Evolutionary conservation across 2,797 vertebrate genomes (phyloP), one percentile per base, ranked within the genome.

Genomic region (Acanthurus leucopareius): DNA sequence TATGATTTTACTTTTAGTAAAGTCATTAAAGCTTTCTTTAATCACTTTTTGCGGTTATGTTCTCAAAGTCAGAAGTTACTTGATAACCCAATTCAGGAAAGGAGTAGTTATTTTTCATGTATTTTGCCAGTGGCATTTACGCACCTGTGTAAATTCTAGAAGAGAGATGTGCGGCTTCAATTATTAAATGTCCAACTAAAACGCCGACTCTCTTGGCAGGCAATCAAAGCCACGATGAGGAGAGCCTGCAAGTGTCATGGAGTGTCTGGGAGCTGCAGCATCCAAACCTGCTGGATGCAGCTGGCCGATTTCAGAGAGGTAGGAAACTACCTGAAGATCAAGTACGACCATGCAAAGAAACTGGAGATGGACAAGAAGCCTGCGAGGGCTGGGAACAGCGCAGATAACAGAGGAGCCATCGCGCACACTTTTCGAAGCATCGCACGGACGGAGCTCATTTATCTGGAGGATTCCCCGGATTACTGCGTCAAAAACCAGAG

Each of bases 271-370:
- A 99, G 98, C 93, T 99, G 98, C 92, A 99, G 95, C 87, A 92
- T 99, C 80, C 98, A 99, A 85, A 99, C 97, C 0, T 99, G 98
- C 82, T 99, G 98, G 98, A 96, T 98, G 91, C 98, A 99, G 88
- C 94, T 99, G 3, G 95, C 97, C 0, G 97, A 97, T 35, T 98
- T 99, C 83, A 94, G 97, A 0, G 97, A 98, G 51, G 93, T 98
- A 3, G 98, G 98, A 0, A 96, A 95, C 90, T 97, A 97, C 86
- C 93, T 99, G 79, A 99, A 97, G 89, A 87, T 95, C 52, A 99
- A 98, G 78, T 96, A 99, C 1, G 91, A 96, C 51, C 95, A 90
- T 7, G 97, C 98, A 0, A 96, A 96, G 84, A 98, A 98, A 85
- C 95, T 99, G 53, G 97, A 99, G 85, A 88, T 97, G 95, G 98